These are phyloP conservation scores for Aplocera efformata DNA, from an alignment of 2,888 invertebrate species.

Conservation along the genomic window DNA sequence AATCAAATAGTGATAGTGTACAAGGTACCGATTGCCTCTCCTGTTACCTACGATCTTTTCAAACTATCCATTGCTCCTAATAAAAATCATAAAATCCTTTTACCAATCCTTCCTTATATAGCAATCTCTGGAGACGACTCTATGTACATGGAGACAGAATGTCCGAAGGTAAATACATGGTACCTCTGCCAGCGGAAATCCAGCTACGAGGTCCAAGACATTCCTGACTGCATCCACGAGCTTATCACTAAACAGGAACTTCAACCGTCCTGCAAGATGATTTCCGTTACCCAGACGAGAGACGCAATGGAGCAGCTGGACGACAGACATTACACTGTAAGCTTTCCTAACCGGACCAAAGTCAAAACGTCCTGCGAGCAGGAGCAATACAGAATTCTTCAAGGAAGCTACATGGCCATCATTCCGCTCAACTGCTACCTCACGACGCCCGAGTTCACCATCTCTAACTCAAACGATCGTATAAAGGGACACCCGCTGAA, in stretches of 20 bases:
- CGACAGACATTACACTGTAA: slow-evolving; percentile 20
- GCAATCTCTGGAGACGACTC: slow-evolving; percentile 16
- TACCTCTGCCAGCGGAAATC: slow-evolving; percentile 21
- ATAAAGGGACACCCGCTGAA: slow-evolving; percentile 4
- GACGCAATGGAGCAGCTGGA: slow-evolving; percentile 20
- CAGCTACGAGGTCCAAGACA: slow-evolving; percentile 4
- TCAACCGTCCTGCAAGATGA: slow-evolving; percentile 4
- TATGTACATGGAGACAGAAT: slow-evolving; percentile 26
- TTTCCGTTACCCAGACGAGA: slow-evolving; percentile 7
- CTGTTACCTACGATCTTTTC: slow-evolving; percentile 7
- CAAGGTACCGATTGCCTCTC: slow-evolving; percentile 12
- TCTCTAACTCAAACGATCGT: slow-evolving; percentile 9
- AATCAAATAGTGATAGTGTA: slow-evolving; percentile 15
- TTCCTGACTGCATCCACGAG: slow-evolving; percentile 10
- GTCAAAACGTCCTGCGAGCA: too few species aligned
- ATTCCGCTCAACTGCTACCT: slow-evolving; percentile 11
- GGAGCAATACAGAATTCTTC: slow-evolving; percentile 10
- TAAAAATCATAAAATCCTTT: slow-evolving; percentile 10
- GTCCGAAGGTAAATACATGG: slow-evolving; percentile 18
- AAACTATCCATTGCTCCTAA: slow-evolving; percentile 18
- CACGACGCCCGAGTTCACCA: neutral
- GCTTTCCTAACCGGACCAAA: too few species aligned
- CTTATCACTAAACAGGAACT: slow-evolving; percentile 10
- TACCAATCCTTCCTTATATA: slow-evolving; percentile 19
- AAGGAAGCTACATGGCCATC: slow-evolving; percentile 9